These are phyloP conservation scores for Enteromius viviparus DNA, from an alignment of 2,797 vertebrate species.

Conservation along the genomic window DNA sequence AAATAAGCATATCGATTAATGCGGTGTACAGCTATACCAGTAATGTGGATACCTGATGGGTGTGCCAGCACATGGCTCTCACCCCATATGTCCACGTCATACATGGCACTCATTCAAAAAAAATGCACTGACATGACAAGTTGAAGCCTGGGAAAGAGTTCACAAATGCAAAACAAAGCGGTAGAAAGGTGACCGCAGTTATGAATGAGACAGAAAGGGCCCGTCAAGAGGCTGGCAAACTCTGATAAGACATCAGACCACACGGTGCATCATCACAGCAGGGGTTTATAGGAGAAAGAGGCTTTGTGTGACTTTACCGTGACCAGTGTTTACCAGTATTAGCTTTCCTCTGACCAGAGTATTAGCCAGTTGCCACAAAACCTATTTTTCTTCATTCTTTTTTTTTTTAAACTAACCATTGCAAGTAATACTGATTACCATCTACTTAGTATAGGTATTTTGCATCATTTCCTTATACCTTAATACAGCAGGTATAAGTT, in stretches of 20 bases:
- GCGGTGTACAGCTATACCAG: not conserved
- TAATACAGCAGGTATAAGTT: not conserved
- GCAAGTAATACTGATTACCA: not conserved
- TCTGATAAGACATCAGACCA: not conserved
- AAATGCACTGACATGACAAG: not conserved
- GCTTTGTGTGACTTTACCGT: not conserved
- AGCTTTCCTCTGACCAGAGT: not conserved
- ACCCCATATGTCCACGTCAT: constrained; percentile 36
- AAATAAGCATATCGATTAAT: not conserved
- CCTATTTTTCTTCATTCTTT: not conserved
- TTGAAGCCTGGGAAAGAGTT: constrained; percentile 17
- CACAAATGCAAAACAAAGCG: not conserved
- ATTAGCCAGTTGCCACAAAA: not conserved
- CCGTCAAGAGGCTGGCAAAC: not conserved
- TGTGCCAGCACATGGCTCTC: constrained; percentile 26
- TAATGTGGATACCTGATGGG: not conserved
- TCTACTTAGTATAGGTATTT: not conserved
- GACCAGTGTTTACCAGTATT: not conserved
- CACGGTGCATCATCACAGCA: constrained; percentile 12
- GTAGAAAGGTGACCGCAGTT: constrained; percentile 1
- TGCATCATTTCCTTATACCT: not conserved
- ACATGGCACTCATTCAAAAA: not conserved
- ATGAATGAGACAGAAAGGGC: not conserved
- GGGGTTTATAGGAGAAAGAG: not conserved
- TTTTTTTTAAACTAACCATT: not conserved